These are phyloP conservation scores for Trachelus troglodyta DNA, from an alignment of 2,888 invertebrate species.

Conservation along the genomic window DNA sequence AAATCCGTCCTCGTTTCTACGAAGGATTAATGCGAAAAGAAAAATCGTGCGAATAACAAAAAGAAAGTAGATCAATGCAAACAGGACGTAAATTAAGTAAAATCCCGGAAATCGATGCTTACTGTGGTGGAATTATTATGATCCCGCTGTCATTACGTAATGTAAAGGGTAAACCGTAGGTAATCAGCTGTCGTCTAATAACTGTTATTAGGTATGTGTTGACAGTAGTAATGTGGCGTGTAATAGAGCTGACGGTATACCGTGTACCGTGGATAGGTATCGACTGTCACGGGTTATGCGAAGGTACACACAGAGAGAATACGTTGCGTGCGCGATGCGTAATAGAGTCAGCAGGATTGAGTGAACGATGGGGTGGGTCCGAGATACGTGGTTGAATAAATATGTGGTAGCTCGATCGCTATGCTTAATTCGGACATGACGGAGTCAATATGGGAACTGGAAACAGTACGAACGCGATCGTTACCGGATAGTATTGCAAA, in stretches of 20 bases:
- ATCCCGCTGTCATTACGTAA: slow-evolving; percentile 13
- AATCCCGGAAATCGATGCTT: not conserved
- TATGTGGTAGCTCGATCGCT: slow-evolving; percentile 2
- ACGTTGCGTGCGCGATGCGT: slow-evolving; percentile 8
- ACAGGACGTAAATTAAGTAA: not conserved
- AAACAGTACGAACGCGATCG: slow-evolving; percentile 55
- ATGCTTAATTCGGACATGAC: slow-evolving; percentile 29
- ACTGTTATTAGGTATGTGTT: slow-evolving; percentile 59
- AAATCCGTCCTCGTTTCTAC: not conserved
- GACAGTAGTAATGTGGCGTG: slow-evolving; percentile 57
- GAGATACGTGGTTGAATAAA: not conserved
- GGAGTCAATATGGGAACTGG: slow-evolving; percentile 54
- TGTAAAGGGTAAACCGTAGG: slow-evolving; percentile 33
- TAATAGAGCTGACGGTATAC: slow-evolving; percentile 34
- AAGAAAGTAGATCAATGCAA: not conserved
- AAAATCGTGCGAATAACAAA: too few relatives aligned
- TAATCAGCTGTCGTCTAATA: slow-evolving; percentile 49
- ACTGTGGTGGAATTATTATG: not conserved
- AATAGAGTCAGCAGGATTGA: not conserved
- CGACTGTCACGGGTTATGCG: slow-evolving; percentile 28
- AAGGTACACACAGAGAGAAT: slow-evolving; percentile 25
- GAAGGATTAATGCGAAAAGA: not conserved
- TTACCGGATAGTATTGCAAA: slow-evolving; percentile 48
- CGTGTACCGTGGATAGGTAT: slow-evolving; percentile 24
- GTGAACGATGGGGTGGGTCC: not conserved